These are phyloP conservation scores for Eidolon dupreanum DNA, from an alignment of 2,797 vertebrate genomes.

Conservation along the genomic window DNA sequence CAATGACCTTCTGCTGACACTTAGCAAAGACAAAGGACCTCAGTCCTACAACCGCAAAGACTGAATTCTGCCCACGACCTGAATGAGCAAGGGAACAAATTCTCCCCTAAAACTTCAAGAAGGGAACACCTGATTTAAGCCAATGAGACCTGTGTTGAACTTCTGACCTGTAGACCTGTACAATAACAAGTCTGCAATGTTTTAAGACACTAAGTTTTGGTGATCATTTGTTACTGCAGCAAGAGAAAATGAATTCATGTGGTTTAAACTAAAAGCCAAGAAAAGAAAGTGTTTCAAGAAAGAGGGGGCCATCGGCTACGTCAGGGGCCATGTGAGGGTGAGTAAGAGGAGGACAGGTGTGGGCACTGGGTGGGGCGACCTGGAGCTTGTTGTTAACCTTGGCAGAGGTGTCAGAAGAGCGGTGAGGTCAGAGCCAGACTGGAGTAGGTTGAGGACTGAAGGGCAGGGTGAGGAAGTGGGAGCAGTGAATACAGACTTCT, in stretches of 20 bases:
- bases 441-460: background rate
- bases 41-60: background rate
- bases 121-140: background rate
- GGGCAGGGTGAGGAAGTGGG: background rate
- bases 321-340: background rate
- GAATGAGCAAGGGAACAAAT: background rate
- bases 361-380: background rate
- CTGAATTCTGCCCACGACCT: background rate
- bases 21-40: background rate
- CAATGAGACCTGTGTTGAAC: background rate
- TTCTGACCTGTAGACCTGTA: background rate
- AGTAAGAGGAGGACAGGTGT: background rate
- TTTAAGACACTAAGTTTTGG: background rate
- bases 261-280: background rate
- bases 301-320: background rate
- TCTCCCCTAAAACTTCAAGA: background rate
- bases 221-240: background rate
- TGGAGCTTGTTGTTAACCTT: background rate
- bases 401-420: background rate
- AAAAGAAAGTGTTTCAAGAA: background rate
- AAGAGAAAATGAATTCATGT: background rate
- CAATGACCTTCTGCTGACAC: background rate
- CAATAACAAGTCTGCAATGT: background rate
- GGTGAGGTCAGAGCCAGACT: background rate
- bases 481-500: background rate